Evolutionary conservation across 2,797 vertebrate genomes (phyloP).

Genomic region (Tarsius wallacei): DNA sequence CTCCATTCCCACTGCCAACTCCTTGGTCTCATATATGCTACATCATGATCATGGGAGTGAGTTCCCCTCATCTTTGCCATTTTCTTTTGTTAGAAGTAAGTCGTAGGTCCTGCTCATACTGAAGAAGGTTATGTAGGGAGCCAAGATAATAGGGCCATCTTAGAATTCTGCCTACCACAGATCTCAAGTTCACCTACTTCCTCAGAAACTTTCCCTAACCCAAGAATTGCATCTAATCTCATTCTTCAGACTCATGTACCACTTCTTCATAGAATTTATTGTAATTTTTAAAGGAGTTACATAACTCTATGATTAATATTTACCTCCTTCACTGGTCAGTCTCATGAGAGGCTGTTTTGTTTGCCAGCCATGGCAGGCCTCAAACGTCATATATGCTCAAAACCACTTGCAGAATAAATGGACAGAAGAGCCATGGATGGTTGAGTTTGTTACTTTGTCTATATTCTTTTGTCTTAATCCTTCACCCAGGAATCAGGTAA

Average conservation of each 20-base stretch:
- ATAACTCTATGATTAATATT: not conserved
- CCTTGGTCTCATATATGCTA: not conserved
- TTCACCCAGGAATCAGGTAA: slow-evolving; percentile 5
- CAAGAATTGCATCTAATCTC: not conserved
- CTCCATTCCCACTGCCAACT: not conserved
- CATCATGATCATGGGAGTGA: not conserved
- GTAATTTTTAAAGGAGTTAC: slow-evolving; percentile 25
- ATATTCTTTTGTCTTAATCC: not conserved
- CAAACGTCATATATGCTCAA: not conserved
- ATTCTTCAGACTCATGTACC: not conserved
- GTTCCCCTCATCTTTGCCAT: not conserved
- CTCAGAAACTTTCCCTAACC: not conserved
- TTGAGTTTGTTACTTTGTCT: not conserved
- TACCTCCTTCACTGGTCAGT: not conserved
- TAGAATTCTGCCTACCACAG: not conserved
- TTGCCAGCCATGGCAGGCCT: not conserved
- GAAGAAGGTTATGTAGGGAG: not conserved
- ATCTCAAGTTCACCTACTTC: not conserved
- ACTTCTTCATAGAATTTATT: not conserved
- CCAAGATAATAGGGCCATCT: not conserved
- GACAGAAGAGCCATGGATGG: not conserved
- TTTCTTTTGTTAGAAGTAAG: slow-evolving; percentile 17
- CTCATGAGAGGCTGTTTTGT: not conserved
- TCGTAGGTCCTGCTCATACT: not conserved
- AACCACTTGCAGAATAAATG: slow-evolving; percentile 3